phyloP scores from a whole-genome alignment of 2,888 invertebrate genomes.

The Furcula furcula region DNA sequence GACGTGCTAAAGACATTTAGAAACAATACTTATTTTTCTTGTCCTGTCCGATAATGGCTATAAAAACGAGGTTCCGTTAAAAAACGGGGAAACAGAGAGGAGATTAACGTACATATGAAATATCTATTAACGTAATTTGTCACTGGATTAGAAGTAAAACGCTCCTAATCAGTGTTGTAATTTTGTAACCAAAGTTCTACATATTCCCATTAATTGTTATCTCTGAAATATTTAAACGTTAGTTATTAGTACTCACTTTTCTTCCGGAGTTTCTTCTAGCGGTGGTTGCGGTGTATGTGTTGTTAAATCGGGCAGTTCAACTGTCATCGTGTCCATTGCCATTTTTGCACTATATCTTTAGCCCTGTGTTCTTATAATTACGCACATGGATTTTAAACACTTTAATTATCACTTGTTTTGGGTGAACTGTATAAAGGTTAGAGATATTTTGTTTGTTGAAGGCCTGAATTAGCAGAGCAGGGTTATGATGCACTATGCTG shows the following conservation, averaged over 20 bases:
- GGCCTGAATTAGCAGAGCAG: not conserved
- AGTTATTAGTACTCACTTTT: constrained; percentile 75
- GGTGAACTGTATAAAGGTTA: not conserved
- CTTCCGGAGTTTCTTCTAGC: constrained; percentile 70
- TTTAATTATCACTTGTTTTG: constrained; percentile 1
- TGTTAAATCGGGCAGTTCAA: constrained; percentile 71
- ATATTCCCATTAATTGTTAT: too few relatives aligned
- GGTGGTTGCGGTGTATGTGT: constrained; percentile 58
- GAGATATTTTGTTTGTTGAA: constrained; percentile 1
- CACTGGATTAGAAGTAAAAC: too few relatives aligned
- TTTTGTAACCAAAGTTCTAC: too few relatives aligned
- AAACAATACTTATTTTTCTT: too few relatives aligned
- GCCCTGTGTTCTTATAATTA: constrained; percentile 31
- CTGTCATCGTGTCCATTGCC: constrained; percentile 79
- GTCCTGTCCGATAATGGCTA: too few relatives aligned
- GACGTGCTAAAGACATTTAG: too few relatives aligned
- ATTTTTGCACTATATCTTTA: constrained; percentile 43
- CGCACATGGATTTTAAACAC: constrained; percentile 30
- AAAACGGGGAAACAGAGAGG: too few relatives aligned
- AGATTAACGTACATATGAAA: too few relatives aligned
- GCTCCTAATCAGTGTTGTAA: too few relatives aligned
- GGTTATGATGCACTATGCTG: not conserved
- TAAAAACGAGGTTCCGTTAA: too few relatives aligned
- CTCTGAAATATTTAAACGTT: too few relatives aligned
- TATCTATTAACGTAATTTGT: too few relatives aligned